phyloP scores from a whole-genome alignment of 2,797 vertebrate genomes.

The Sebastes hubbsi region DNA sequence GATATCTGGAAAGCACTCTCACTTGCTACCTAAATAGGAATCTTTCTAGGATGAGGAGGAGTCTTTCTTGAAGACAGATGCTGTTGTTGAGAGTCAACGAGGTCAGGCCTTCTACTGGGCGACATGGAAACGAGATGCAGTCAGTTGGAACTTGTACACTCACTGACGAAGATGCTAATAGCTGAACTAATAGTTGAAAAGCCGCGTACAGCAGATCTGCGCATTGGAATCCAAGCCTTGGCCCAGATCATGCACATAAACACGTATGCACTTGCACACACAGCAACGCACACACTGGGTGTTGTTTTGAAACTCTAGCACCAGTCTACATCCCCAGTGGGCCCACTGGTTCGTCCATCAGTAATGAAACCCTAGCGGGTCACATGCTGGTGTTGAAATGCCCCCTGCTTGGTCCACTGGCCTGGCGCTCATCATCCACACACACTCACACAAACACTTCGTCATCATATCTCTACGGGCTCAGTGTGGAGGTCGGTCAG shows the following conservation, averaged over 20 bases:
- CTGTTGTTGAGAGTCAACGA: too few relatives aligned
- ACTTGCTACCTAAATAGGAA: too few relatives aligned
- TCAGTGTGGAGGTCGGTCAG: conserved; percentile 18
- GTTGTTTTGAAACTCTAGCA: conserved; percentile 73
- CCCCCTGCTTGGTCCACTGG: too few relatives aligned
- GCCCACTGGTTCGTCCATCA: conserved; percentile 5
- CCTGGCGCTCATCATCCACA: not conserved
- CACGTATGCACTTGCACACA: not conserved
- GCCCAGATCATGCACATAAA: not conserved
- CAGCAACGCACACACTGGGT: conserved; percentile 4
- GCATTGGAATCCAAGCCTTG: not conserved
- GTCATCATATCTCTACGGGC: not conserved
- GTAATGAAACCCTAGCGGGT: too few relatives aligned
- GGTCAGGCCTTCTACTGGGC: too few relatives aligned
- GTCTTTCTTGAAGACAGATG: too few relatives aligned
- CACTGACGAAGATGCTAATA: conserved; percentile 43
- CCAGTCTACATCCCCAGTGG: conserved; percentile 25
- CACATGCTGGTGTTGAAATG: too few relatives aligned
- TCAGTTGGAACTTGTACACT: not conserved
- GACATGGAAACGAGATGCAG: too few relatives aligned
- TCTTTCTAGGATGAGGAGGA: too few relatives aligned
- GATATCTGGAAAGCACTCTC: too few relatives aligned
- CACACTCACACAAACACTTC: not conserved
- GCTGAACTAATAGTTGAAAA: conserved; percentile 46
- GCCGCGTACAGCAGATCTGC: conserved; percentile 11